Conservation (phyloP, 23 tunicate species). For the Ciona savignyi region DNA sequence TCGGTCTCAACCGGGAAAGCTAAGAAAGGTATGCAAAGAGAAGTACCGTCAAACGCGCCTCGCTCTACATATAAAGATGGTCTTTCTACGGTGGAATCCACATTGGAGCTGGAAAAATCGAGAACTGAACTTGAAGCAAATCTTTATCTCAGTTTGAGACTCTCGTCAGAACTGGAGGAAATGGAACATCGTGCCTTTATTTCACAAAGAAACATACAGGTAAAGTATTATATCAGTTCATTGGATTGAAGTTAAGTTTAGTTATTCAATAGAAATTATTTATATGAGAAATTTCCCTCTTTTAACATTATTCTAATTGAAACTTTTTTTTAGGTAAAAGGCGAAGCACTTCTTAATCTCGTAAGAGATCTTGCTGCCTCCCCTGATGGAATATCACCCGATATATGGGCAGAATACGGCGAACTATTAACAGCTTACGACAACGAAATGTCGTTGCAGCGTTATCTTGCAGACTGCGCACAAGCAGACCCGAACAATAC, state of each 20-base stretch:
- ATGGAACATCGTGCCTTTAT: slow-evolving; percentile 24
- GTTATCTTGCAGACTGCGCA: slow-evolving; percentile 19
- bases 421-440: slow-evolving; percentile 70
- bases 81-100: slow-evolving; percentile 7
- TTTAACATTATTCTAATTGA: slow-evolving; percentile 1
- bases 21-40: not conserved
- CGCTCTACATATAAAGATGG: not conserved
- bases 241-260: too few relatives aligned
- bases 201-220: slow-evolving; percentile 31
- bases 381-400: slow-evolving; percentile 59
- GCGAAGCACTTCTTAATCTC: slow-evolving; percentile 44
- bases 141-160: slow-evolving; percentile 46
- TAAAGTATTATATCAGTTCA: slow-evolving; percentile 5
- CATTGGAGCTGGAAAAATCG: slow-evolving; percentile 29
- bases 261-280: too few relatives aligned
- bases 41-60: not conserved
- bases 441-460: slow-evolving; percentile 26
- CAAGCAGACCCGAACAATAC: slow-evolving; percentile 7
- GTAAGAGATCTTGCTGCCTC: slow-evolving; percentile 82
- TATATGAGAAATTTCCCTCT: too few relatives aligned
- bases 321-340: slow-evolving; percentile 49
- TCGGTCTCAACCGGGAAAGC: slow-evolving; percentile 11
- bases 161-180: slow-evolving; percentile 68
- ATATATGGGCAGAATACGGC: slow-evolving; percentile 88
- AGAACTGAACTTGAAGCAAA: slow-evolving; percentile 68